Base-by-base conservation (phyloP, 2,113 vertebrate genomes). In the Ascaphus truei region DNA sequence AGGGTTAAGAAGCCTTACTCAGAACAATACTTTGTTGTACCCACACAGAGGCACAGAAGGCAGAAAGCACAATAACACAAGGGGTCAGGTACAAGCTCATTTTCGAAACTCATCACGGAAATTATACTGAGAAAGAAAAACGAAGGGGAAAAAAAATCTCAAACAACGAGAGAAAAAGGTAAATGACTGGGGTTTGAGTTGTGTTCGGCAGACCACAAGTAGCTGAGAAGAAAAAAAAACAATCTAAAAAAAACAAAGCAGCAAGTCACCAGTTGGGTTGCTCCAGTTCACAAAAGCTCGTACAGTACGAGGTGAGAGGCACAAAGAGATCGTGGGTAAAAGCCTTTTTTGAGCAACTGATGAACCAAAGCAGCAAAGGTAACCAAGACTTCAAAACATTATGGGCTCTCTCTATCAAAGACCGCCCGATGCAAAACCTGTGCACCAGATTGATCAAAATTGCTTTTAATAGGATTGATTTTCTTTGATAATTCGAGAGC, bases 71-170 rank as follows among this genome's bases (percentile, higher is more conserved):
- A 55, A 29, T 58, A 47, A 64, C 48, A 79, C 33, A 45, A 45
- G 1, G 60, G 52, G 45, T 15, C 72, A 23, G 53, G 16, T 64
- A 67, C 26, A 2, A 48, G 39, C 74, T 86, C 80, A 83, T 86
- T n/a, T 83, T 79, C 80, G 85, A 86, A 85, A 86, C 79, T 36
- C 3, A 75, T 69, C 79, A 77, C 79, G 83, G 80, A 84, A 85
- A 86, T 74, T 81, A 81, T 41, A 43, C 51, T 0, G 53, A 5
- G 77, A 60, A 37, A 72, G 62, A 75, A 72, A 41, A 69, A 29
- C n/a, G 34, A 48, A 3, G n/a, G n/a, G n/a, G n/a, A 75, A 71
- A 73, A 75, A 72, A 1, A 75, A 63, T 65, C 72, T 64, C 0
- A 11, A 62, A 71, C 26, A 29, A 13, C 18, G 30, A 16, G 18